These are phyloP conservation scores for Acleris literana DNA, from an alignment of 2,888 invertebrate genomes.

Conservation along the genomic window DNA sequence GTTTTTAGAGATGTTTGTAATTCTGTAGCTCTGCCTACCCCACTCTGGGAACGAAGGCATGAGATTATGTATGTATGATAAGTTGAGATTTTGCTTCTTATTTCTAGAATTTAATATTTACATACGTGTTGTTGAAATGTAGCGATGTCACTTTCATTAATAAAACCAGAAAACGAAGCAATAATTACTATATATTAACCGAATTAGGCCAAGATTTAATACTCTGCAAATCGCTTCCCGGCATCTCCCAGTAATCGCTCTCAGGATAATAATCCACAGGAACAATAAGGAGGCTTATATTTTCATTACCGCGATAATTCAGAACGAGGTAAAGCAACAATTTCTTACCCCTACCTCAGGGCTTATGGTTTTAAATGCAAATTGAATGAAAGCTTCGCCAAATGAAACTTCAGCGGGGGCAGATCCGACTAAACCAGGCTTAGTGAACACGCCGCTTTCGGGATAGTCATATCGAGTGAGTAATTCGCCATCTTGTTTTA, in stretches of 20 bases:
- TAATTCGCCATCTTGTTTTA: conserved; percentile 38
- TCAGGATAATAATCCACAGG: conserved; percentile 32
- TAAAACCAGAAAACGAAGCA: not conserved
- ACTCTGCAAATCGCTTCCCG: conserved; percentile 27
- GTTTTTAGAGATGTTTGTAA: too few relatives aligned
- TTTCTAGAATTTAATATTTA: too few relatives aligned
- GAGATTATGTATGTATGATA: too few relatives aligned
- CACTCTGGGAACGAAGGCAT: too few relatives aligned
- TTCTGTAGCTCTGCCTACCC: too few relatives aligned
- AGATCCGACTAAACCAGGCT: conserved; percentile 37
- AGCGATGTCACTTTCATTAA: too few relatives aligned
- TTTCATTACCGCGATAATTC: conserved; percentile 37
- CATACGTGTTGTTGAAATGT: too few relatives aligned
- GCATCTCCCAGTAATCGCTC: conserved; percentile 31
- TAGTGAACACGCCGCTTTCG: conserved; percentile 34
- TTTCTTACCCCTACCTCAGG: conserved; percentile 35
- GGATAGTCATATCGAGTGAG: conserved; percentile 35
- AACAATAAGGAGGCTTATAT: conserved; percentile 37
- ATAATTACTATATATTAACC: conserved; percentile 15
- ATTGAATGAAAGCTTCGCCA: conserved; percentile 38
- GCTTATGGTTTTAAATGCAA: conserved; percentile 38
- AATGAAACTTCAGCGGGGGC: conserved; percentile 35
- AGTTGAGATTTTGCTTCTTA: too few relatives aligned
- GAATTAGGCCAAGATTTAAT: conserved; percentile 34
- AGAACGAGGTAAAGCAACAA: conserved; percentile 38